Base-by-base conservation (phyloP, 2,888 invertebrate species). In the Microctonus aethiopoides region DNA sequence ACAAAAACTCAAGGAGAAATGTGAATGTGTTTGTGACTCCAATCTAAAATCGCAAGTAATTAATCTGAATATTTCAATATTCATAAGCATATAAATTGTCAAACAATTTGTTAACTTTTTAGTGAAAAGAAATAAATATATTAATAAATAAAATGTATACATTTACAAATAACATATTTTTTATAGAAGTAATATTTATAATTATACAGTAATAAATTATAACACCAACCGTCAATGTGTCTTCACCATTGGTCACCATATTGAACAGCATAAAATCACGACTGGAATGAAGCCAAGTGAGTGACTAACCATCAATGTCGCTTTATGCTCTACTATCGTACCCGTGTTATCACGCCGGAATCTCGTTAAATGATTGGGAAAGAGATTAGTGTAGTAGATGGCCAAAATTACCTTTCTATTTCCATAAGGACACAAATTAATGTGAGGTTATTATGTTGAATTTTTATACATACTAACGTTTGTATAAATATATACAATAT, bases 1-100 rank as follows among this genome's bases (percentile, higher is more conserved):
- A 57, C 63, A n/a, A 63, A 68, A 68, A 68, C 63, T 46, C 68
- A 29, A 57, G 57, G 63, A 63, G 62, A 56, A 64, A 54, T 16
- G 26, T 56, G 65, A 65, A 56, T 36, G 64, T n/a, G n/a, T n/a
- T n/a, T n/a, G n/a, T n/a, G n/a, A n/a, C n/a, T n/a, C n/a, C n/a
- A n/a, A n/a, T n/a, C n/a, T n/a, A n/a, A n/a, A n/a, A n/a, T n/a
- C n/a, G n/a, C n/a, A n/a, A n/a, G n/a, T n/a, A n/a, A n/a, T n/a
- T n/a, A n/a, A n/a, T n/a, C n/a, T n/a, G n/a, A n/a, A n/a, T n/a
- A n/a, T n/a, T n/a, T n/a, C n/a, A n/a, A n/a, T n/a, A n/a, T n/a
- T n/a, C n/a, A n/a, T n/a, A n/a, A n/a, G n/a, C n/a, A n/a, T n/a
- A n/a, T n/a, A n/a, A n/a, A n/a, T n/a, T n/a, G n/a, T n/a, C n/a